phyloP scores from a whole-genome alignment of 2,888 invertebrate species.

The Andrena trimmerana region DNA sequence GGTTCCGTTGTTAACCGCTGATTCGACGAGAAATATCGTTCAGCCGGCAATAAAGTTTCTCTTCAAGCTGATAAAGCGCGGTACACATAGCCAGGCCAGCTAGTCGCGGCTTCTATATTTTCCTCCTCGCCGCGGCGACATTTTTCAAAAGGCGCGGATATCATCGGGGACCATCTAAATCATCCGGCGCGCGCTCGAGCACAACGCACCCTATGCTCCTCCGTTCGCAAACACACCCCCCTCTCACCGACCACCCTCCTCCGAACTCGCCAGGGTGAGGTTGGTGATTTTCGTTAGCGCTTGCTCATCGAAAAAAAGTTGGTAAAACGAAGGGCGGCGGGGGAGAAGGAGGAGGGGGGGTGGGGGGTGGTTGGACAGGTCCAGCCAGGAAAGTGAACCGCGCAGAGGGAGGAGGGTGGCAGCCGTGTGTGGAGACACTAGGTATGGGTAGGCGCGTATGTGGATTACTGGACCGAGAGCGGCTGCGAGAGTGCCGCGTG shows the following conservation, averaged over 20 bases:
- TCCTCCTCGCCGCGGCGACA: slow-evolving; percentile 69
- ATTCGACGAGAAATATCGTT: slow-evolving; percentile 72
- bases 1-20: slow-evolving; percentile 67
- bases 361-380: slow-evolving; percentile 16
- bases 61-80: slow-evolving; percentile 65
- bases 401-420: slow-evolving; percentile 48
- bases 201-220: slow-evolving; percentile 71
- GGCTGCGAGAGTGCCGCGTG: slow-evolving; percentile 76
- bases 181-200: slow-evolving; percentile 64
- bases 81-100: slow-evolving; percentile 30
- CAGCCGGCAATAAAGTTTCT: slow-evolving; percentile 69
- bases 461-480: slow-evolving; percentile 68
- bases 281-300: slow-evolving; percentile 77
- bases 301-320: slow-evolving; percentile 75
- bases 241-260: slow-evolving; percentile 39
- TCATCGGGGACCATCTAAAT: slow-evolving; percentile 75
- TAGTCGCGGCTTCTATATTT: slow-evolving; percentile 63
- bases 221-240: slow-evolving; percentile 67
- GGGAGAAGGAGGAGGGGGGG: neutral
- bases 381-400: slow-evolving; percentile 18
- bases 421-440: slow-evolving; percentile 63
- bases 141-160: slow-evolving; percentile 75
- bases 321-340: slow-evolving; percentile 51
- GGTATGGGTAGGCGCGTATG: slow-evolving; percentile 56
- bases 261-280: slow-evolving; percentile 58